Evolutionary conservation across 2,113 vertebrate species (phyloP).

Genomic region (Motacilla tschutschensis): DNA sequence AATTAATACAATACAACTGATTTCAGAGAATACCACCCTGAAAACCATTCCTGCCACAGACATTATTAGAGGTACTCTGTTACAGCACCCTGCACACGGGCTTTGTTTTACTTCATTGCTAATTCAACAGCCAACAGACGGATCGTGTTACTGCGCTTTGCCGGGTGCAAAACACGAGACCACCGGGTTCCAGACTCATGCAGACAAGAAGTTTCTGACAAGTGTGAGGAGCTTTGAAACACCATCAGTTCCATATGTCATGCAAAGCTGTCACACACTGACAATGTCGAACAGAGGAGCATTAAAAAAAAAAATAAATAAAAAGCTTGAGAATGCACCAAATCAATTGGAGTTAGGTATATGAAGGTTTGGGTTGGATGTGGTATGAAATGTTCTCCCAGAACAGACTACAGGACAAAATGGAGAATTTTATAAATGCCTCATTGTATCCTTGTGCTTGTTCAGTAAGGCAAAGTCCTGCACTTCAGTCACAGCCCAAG

Average conservation of each 20-base stretch:
- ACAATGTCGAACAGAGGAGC: not conserved
- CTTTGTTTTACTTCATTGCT: not conserved
- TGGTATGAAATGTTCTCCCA: not conserved
- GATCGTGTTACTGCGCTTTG: not conserved
- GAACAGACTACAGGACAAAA: not conserved
- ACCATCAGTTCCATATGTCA: not conserved
- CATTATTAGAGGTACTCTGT: not conserved
- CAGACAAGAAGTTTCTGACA: conserved; percentile 7
- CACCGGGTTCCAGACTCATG: not conserved
- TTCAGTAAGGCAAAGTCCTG: not conserved
- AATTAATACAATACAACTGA: not conserved
- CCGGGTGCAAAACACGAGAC: not conserved
- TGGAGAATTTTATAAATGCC: not conserved
- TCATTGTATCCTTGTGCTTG: not conserved
- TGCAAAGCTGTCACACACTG: not conserved
- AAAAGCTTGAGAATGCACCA: not conserved
- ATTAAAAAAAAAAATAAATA: not conserved
- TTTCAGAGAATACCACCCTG: not conserved
- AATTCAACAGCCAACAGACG: conserved; percentile 39
- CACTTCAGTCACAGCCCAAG: not conserved
- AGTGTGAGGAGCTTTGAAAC: conserved; percentile 30
- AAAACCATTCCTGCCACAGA: not conserved
- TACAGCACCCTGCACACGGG: fast-evolving
- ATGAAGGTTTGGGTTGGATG: not conserved
- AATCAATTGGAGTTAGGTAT: not conserved